Percentiles rank a stretch among this genome's conserved stretches.
phyloP scores from a whole-genome alignment of 2,797 vertebrate genomes.

The Tangara arthus region DNA sequence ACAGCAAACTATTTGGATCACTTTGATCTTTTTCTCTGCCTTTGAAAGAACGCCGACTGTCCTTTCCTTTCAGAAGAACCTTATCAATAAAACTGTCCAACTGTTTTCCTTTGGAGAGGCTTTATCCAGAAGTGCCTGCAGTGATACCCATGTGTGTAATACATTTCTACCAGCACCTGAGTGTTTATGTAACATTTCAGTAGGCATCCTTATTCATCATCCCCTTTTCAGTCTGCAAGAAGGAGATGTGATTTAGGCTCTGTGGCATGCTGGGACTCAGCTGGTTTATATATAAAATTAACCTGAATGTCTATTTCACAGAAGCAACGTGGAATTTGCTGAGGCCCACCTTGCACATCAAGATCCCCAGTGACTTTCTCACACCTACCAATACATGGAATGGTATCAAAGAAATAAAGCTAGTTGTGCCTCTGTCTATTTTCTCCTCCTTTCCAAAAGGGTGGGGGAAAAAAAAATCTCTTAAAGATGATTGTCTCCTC shows the following conservation, averaged over 20 bases:
- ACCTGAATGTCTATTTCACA: neutral
- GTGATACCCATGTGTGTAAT: neutral
- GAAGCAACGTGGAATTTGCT: neutral
- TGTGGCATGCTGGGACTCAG: accelerated
- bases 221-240: neutral
- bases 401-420: neutral
- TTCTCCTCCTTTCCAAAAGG: neutral
- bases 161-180: neutral
- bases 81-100: slow-evolving; percentile 5
- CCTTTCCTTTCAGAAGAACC: slow-evolving; percentile 11
- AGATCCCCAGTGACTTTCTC: neutral
- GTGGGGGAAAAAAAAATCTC: neutral
- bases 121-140: slow-evolving; percentile 31
- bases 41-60: neutral
- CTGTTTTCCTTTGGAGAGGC: slow-evolving; percentile 10
- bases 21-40: slow-evolving; percentile 28
- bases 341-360: neutral
- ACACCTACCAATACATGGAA: neutral
- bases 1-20: slow-evolving; percentile 53
- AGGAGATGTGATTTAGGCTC: neutral
- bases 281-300: neutral
- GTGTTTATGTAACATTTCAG: neutral
- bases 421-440: neutral
- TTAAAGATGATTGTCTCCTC: neutral
- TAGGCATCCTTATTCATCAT: neutral